A percentile compares a stretch with the other conserved stretches of the same genome.
Conservation (phyloP, 2,888 invertebrate species). For the Dinocampus coccinellae region DNA sequence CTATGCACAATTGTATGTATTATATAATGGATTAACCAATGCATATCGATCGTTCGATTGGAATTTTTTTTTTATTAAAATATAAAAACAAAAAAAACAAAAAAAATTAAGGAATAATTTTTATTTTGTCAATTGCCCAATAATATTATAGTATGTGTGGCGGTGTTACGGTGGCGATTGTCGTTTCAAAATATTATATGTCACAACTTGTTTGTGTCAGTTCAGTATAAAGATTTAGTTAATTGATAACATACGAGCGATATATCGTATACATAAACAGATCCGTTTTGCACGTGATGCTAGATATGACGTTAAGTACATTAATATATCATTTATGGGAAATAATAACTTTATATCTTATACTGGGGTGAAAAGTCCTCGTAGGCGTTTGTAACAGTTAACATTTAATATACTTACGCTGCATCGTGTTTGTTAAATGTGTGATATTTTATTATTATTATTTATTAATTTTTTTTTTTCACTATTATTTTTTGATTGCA, state of each 20-base stretch:
- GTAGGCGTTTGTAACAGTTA: slow-evolving; percentile 1
- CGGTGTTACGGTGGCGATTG: background rate
- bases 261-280: background rate
- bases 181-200: background rate
- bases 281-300: background rate
- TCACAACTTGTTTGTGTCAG: background rate
- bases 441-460: slow-evolving; percentile 11
- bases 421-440: background rate
- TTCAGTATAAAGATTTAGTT: background rate
- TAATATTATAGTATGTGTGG: background rate
- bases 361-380: slow-evolving; percentile 9
- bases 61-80: no score
- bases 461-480: no score
- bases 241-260: background rate
- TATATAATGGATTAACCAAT: background rate
- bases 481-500: background rate
- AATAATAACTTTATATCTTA: background rate
- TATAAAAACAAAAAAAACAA: no score
- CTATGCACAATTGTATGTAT: background rate
- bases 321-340: background rate
- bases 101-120: background rate
- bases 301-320: background rate
- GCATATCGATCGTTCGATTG: no score
- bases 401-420: background rate
- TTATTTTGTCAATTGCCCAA: background rate